phyloP scores from a whole-genome alignment of 2,888 invertebrate genomes.

The Cerastoderma edule region DNA sequence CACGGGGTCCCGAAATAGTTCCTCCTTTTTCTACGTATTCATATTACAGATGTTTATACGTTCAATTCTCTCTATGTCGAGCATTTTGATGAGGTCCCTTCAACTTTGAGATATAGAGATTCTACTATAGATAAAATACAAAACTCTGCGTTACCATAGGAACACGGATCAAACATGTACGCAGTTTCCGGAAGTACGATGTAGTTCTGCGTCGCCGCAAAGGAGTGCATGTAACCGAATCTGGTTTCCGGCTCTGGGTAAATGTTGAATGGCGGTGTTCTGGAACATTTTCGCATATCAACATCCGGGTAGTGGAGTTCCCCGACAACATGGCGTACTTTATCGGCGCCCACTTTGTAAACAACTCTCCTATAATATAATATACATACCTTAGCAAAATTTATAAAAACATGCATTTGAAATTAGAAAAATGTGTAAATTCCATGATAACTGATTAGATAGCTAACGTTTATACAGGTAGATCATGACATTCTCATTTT shows the following conservation, averaged over 20 bases:
- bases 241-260: conserved; percentile 39
- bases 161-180: conserved; percentile 48
- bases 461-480: background rate
- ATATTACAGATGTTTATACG: background rate
- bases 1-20: background rate
- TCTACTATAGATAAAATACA: background rate
- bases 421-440: background rate
- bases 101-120: background rate
- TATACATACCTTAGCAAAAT: background rate
- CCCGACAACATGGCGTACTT: conserved; percentile 35
- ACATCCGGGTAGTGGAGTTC: conserved; percentile 32
- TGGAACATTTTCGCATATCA: conserved; percentile 39
- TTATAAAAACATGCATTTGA: background rate
- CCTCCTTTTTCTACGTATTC: background rate
- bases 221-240: conserved; percentile 55
- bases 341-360: conserved; percentile 53
- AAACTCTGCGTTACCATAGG: conserved; percentile 28
- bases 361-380: conserved; percentile 37
- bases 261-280: background rate
- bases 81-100: background rate
- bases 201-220: conserved; percentile 46
- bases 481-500: too few relatives aligned
- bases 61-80: background rate
- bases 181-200: conserved; percentile 50
- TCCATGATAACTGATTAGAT: background rate